phyloP scores from a whole-genome alignment of 2,888 invertebrate species.

The Drosophila leonis region DNA sequence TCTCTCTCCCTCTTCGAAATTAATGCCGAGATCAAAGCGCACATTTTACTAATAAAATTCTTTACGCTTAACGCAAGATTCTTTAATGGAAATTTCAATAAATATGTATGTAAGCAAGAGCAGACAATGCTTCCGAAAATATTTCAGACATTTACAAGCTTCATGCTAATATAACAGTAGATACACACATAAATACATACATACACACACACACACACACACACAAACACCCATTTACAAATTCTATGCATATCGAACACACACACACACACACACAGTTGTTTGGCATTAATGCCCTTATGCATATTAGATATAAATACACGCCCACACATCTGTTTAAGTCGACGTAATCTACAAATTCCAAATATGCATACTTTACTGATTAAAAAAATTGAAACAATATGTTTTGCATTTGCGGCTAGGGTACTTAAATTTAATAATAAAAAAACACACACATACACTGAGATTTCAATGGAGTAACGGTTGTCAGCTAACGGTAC shows the following conservation, averaged over 20 bases:
- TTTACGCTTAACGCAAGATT: constrained; percentile 19
- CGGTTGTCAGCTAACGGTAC: constrained; percentile 30
- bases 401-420: constrained; percentile 46
- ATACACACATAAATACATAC: not conserved
- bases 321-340: constrained; percentile 18
- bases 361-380: constrained; percentile 25
- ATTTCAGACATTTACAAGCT: constrained; percentile 2
- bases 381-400: constrained; percentile 54
- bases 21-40: constrained; percentile 44
- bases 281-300: not conserved
- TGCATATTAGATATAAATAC: constrained; percentile 10
- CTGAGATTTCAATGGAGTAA: constrained; percentile 9
- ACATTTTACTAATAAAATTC: constrained; percentile 17
- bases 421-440: constrained; percentile 1
- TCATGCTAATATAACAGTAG: constrained; percentile 7
- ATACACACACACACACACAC: not conserved
- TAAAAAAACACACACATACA: not conserved
- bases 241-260: not conserved
- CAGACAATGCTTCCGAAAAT: constrained; percentile 10
- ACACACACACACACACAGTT: not conserved
- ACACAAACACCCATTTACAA: not conserved
- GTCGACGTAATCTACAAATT: constrained; percentile 26
- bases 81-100: constrained; percentile 19
- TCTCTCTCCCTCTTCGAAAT: constrained; percentile 18
- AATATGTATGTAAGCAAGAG: constrained; percentile 1